Conservation (phyloP, 2,888 invertebrate genomes). For the Sialis fuliginosa region DNA sequence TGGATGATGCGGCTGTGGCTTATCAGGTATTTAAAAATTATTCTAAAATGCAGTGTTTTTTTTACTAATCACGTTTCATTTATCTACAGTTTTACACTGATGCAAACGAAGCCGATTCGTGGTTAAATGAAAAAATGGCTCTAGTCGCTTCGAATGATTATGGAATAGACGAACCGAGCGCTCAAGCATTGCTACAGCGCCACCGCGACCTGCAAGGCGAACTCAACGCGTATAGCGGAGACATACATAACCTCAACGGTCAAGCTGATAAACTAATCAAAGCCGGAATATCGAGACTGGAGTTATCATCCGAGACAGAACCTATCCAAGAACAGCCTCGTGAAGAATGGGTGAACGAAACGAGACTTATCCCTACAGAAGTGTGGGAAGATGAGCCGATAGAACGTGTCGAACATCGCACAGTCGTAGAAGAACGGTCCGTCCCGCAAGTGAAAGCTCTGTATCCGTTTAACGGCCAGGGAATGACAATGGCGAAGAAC, state of each 20-base stretch:
- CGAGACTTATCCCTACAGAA: conserved; percentile 72
- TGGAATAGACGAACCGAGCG: conserved; percentile 83
- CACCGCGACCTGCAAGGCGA: conserved; percentile 80
- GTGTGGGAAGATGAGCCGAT: conserved; percentile 85
- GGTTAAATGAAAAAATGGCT: conserved; percentile 91
- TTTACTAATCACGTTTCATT: not conserved
- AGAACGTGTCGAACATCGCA: conserved; percentile 67
- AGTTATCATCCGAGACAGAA: conserved; percentile 46
- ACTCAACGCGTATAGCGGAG: conserved; percentile 71
- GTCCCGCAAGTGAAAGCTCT: conserved; percentile 75
- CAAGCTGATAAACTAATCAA: conserved; percentile 61
- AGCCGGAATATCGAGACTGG: conserved; percentile 54
- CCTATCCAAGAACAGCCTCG: conserved; percentile 36
- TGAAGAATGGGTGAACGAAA: conserved; percentile 63
- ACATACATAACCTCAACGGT: conserved; percentile 62
- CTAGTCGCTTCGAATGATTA: conserved; percentile 78
- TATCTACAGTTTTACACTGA: conserved; percentile 70
- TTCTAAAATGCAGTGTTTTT: not conserved
- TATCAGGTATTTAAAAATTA: conserved; percentile 44
- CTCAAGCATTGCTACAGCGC: conserved; percentile 70
- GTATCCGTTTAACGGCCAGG: conserved; percentile 85
- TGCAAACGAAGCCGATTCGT: conserved; percentile 94
- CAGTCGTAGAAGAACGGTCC: conserved; percentile 71
- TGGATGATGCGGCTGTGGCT: conserved; percentile 80
- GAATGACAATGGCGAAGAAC: conserved; percentile 80